Percentiles rank a stretch among this genome's conserved stretches.
These are phyloP conservation scores for Drosophila murphyi DNA, from an alignment of 1,140 invertebrate genomes.

Conservation along the genomic window DNA sequence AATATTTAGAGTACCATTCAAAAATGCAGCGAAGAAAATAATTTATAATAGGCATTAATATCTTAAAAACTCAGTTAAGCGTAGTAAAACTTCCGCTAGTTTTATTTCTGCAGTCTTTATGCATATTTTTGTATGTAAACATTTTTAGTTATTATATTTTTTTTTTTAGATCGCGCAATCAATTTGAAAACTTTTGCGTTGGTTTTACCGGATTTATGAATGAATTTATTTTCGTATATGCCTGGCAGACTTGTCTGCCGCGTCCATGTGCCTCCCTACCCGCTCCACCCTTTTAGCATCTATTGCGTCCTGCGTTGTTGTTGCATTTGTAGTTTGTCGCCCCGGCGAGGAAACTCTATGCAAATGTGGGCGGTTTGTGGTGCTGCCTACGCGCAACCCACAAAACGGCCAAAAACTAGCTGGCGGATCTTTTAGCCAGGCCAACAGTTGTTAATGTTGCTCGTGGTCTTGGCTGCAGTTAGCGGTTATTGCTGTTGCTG, in stretches of 20 bases:
- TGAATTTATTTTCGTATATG: conserved; percentile 78
- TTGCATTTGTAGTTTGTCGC: conserved; percentile 80
- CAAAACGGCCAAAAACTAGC: conserved; percentile 58
- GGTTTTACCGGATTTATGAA: conserved; percentile 83
- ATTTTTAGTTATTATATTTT: conserved; percentile 44
- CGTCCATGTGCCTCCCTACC: conserved; percentile 10
- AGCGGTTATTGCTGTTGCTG: conserved; percentile 24
- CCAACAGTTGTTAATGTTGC: conserved; percentile 43
- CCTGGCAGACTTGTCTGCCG: conserved; percentile 73
- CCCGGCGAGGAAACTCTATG: conserved; percentile 73
- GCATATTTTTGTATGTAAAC: conserved; percentile 28
- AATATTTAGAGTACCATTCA: too few species aligned
- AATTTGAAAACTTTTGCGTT: conserved; percentile 81
- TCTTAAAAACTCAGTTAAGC: neutral
- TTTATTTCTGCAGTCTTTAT: conserved; percentile 10
- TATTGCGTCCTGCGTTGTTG: conserved; percentile 55
- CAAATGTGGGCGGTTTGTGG: conserved; percentile 73
- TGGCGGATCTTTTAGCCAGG: conserved; percentile 41
- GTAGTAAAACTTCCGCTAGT: conserved; percentile 2
- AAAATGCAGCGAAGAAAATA: too few species aligned
- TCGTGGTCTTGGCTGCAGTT: conserved; percentile 67
- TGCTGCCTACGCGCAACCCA: conserved; percentile 79
- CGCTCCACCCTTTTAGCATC: conserved; percentile 23
- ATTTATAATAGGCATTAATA: too few species aligned
- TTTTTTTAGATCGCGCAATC: conserved; percentile 72